phyloP scores from a whole-genome alignment of 2,888 invertebrate species.

The Portevinia maculata region DNA sequence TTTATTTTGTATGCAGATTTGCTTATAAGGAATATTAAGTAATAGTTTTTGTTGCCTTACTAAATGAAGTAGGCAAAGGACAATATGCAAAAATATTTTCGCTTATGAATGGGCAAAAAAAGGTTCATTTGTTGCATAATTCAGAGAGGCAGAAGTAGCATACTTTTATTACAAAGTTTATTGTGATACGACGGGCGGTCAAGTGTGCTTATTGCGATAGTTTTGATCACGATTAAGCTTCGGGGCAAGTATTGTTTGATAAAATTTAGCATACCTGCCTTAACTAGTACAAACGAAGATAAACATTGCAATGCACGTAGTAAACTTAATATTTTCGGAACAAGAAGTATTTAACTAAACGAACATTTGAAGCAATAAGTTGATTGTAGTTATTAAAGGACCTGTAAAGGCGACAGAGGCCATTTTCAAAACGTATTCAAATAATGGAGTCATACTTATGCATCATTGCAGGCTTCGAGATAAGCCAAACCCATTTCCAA shows the following conservation, averaged over 20 bases:
- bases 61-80: too few relatives aligned
- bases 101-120: not conserved
- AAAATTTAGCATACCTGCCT: conserved; percentile 5
- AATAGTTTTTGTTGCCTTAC: not conserved
- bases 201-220: conserved; percentile 20
- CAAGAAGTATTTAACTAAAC: not conserved
- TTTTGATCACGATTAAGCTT: conserved; percentile 42
- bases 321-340: not conserved
- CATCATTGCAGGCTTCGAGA: too few relatives aligned
- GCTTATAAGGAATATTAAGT: not conserved
- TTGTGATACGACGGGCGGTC: conserved; percentile 11
- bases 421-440: too few relatives aligned
- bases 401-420: not conserved
- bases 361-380: not conserved
- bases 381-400: not conserved
- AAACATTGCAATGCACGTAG: conserved; percentile 2
- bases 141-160: not conserved
- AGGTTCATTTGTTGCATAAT: conserved; percentile 30
- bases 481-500: too few relatives aligned
- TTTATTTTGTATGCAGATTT: conserved; percentile 51
- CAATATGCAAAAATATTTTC: conserved; percentile 10
- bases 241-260: conserved; percentile 1
- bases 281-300: not conserved
- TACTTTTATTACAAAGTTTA: conserved; percentile 33
- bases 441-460: not conserved